Evolutionary conservation across 2,113 vertebrate species (phyloP).

Genomic region (Coracopsis vasa): DNA sequence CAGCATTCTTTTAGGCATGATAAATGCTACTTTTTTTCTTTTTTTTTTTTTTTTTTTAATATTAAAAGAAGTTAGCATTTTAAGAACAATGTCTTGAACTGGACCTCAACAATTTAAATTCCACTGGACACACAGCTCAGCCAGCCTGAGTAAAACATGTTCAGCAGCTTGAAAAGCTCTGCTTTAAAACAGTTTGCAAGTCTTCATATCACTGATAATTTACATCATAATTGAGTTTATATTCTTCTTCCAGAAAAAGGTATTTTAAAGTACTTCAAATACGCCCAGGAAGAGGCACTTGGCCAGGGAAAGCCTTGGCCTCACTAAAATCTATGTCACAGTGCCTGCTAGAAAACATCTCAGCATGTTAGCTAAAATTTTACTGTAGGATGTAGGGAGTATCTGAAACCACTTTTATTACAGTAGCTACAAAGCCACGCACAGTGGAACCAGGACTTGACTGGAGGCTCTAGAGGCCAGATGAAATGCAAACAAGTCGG

Average conservation of each 20-base stretch:
- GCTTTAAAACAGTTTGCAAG: background rate
- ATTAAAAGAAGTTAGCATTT: background rate
- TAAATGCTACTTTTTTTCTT: background rate
- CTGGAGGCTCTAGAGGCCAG: background rate
- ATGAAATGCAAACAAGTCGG: background rate
- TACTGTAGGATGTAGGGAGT: background rate
- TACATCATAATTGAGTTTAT: background rate
- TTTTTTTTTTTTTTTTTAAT: background rate
- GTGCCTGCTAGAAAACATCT: background rate
- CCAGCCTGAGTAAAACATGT: background rate
- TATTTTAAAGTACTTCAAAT: background rate
- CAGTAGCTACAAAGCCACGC: rapidly evolving
- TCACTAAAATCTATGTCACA: background rate
- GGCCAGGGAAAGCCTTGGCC: background rate
- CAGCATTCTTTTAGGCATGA: background rate
- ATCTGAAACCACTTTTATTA: background rate
- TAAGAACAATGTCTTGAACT: background rate
- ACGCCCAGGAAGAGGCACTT: background rate
- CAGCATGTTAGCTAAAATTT: background rate
- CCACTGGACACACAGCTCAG: background rate
- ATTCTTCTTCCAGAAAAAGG: background rate
- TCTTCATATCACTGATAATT: background rate
- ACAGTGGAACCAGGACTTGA: background rate
- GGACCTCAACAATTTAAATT: background rate
- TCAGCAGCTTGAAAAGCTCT: background rate